Base-by-base conservation (phyloP, 2,113 vertebrate genomes). In the Mastomys natalensis region DNA sequence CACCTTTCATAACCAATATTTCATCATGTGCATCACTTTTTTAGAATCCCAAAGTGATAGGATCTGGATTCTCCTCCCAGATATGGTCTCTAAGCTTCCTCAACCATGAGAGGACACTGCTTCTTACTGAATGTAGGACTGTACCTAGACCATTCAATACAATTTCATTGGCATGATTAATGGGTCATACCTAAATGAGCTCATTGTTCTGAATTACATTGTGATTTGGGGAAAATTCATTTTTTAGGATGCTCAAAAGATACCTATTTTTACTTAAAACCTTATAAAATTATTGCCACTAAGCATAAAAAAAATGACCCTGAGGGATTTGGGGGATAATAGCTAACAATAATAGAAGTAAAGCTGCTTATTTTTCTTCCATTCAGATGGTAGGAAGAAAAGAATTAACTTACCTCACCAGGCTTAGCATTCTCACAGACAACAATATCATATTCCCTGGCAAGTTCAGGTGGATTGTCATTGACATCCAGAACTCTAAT, bases 401-500 rank as follows among this genome's bases (percentile, higher is more conserved):
- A 96, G 26, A 73, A 93, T 95, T 92, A 93, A 91, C 98, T 98
- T 99, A 99, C 99, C 99, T 99, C 99, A 82, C 99, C 99, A 34
- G 99, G 99, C 96, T 99, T 99, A 84, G 99, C 99, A 98, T 99
- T 99, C 98, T 99, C 99, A 96, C 99, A 99, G 96, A 99, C 99
- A 11, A 99, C 98, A 97, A 99, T 98, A 94, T 99, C 99, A 93
- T 99, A 99, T 37, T 99, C 99, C 68, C 98, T 98, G 74, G 98
- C 98, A 74, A 99, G 98, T 96, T 99, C 98, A 0, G 99, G 99
- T 6, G 99, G 98, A 95, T 99, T 99, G 98, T 99, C 99, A 93
- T 99, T 99, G 97, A 99, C 95, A 80, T 99, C 99, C 90, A 99
- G 98, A 80, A 99, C 99, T 98, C 99, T 99, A 97, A 99, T 98